phyloP scores from a whole-genome alignment of 2,797 vertebrate genomes.

The Poeciliopsis gracilis region DNA sequence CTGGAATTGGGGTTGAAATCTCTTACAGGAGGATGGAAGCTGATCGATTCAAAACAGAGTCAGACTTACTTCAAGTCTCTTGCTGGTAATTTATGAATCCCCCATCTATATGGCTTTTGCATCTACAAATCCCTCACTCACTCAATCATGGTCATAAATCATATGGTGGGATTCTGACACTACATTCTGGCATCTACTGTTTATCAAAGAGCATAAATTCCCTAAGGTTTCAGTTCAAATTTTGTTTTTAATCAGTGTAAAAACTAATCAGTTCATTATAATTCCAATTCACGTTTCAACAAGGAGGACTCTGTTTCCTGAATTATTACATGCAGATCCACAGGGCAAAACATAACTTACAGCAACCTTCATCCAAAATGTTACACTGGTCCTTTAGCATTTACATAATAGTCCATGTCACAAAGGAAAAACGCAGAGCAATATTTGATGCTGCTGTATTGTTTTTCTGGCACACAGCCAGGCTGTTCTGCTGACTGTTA shows the following conservation, averaged over 20 bases:
- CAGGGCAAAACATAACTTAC: not conserved
- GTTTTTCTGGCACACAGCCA: constrained; percentile 14
- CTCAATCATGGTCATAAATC: constrained; percentile 31
- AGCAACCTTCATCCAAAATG: constrained; percentile 6
- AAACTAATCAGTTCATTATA: not conserved
- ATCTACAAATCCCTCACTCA: constrained; percentile 36
- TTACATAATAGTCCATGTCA: constrained; percentile 28
- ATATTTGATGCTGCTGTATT: constrained; percentile 33
- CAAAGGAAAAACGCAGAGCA: constrained; percentile 33
- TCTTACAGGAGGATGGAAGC: not conserved
- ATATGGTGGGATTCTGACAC: constrained; percentile 6
- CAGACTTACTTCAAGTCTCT: not conserved
- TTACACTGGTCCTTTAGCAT: constrained; percentile 11
- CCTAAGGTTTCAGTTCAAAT: constrained; percentile 1
- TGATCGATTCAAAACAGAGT: not conserved
- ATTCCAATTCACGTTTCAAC: not conserved
- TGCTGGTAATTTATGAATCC: not conserved
- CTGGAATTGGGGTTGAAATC: not conserved
- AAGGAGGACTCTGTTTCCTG: not conserved
- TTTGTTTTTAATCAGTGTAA: constrained; percentile 1
- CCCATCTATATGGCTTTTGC: constrained; percentile 1
- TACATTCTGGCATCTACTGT: not conserved
- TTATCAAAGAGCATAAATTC: not conserved
- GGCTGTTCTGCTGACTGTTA: constrained; percentile 27
- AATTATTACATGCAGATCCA: not conserved